Conservation (phyloP, 92 coral and sea anemone species). For the Paramuricea clavata region DNA sequence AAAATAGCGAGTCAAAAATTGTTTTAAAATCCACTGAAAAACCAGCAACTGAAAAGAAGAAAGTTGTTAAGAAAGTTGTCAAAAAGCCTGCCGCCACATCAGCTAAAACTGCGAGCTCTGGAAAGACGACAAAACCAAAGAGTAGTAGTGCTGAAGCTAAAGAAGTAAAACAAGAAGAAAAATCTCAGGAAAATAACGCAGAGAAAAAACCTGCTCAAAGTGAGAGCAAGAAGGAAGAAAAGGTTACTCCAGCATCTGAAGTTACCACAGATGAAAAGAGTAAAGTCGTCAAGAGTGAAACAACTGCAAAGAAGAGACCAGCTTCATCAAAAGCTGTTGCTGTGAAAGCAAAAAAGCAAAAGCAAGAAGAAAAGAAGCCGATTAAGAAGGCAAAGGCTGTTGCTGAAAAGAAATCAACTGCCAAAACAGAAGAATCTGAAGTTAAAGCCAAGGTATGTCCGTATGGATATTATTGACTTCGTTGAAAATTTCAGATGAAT, state of each 20-base stretch:
- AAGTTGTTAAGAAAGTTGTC: constrained; percentile 34
- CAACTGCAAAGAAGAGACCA: constrained; percentile 54
- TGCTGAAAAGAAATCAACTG: constrained; percentile 8
- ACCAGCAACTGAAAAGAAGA: constrained; percentile 41
- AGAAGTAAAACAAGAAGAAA: constrained; percentile 13
- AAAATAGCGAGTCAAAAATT: constrained; percentile 6
- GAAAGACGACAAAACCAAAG: constrained; percentile 13
- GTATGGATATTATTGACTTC: neutral
- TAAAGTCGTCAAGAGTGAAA: constrained; percentile 19
- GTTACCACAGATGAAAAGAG: neutral
- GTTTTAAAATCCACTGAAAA: constrained; percentile 39
- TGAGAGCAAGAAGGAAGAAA: neutral
- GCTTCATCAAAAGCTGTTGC: constrained; percentile 40
- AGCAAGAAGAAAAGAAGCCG: constrained; percentile 20
- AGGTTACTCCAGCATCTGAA: neutral
- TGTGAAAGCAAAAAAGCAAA: constrained; percentile 41
- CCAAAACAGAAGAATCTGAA: constrained; percentile 17
- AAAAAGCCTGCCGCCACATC: constrained; percentile 28
- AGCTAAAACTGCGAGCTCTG: constrained; percentile 26
- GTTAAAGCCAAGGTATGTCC: constrained; percentile 18
- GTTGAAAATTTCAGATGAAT: too few relatives aligned
- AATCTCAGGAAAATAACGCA: constrained; percentile 34
- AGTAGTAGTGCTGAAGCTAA: constrained; percentile 26
- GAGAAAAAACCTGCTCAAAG: constrained; percentile 47
- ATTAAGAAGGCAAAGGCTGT: constrained; percentile 11